These are phyloP conservation scores for Eulimnadia texana DNA, from an alignment of 1,140 invertebrate genomes.

Conservation along the genomic window DNA sequence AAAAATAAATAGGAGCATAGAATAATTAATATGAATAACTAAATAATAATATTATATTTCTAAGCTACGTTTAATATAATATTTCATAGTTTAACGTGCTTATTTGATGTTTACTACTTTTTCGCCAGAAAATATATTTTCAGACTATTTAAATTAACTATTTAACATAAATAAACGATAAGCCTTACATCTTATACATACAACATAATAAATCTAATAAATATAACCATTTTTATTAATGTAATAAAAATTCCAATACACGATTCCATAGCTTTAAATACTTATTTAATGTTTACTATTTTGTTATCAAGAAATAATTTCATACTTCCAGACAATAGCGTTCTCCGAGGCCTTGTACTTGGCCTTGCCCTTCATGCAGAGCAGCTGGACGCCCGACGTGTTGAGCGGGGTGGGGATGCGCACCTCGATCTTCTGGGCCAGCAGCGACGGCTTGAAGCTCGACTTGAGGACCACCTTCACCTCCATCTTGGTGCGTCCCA, in stretches of 20 bases:
- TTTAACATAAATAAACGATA: no score
- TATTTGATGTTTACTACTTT: no score
- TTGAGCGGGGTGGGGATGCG: conserved; percentile 98
- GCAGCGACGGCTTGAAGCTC: conserved; percentile 95
- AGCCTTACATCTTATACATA: no score
- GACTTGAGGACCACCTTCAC: conserved; percentile 98
- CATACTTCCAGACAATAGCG: conserved; percentile 96
- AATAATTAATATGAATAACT: no score
- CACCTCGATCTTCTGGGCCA: conserved; percentile 98
- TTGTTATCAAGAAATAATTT: conserved; percentile 13
- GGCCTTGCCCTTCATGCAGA: conserved; percentile 97
- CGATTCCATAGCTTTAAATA: background rate
- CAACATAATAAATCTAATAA: conserved; percentile 14
- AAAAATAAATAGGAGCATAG: no score
- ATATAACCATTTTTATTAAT: conserved; percentile 2
- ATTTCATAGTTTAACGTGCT: no score
- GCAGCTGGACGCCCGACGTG: conserved; percentile 95
- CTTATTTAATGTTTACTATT: background rate
- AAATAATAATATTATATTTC: no score
- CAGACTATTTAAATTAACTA: no score
- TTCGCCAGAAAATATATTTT: no score
- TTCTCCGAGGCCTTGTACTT: conserved; percentile 99
- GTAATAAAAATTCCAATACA: conserved; percentile 5
- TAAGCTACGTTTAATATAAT: no score
- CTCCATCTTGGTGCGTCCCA: conserved; percentile 98